Evolutionary conservation across 2,888 invertebrate species (phyloP).

Genomic region (Germaria angustata): DNA sequence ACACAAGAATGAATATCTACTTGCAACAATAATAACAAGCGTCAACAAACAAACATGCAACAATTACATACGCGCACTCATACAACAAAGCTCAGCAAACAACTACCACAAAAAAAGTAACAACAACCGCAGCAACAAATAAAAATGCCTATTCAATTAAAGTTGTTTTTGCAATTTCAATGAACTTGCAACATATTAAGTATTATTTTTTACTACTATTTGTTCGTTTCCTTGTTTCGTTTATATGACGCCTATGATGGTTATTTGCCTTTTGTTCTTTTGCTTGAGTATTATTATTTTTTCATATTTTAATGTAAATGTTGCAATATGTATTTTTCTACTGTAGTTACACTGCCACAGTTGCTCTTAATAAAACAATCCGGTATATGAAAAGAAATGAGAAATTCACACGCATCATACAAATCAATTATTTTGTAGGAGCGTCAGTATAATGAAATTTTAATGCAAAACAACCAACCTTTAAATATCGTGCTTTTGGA

Average conservation of each 20-base stretch:
- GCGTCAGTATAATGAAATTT: constrained; percentile 62
- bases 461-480: constrained; percentile 39
- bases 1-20: constrained; percentile 33
- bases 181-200: constrained; percentile 61
- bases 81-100: not conserved
- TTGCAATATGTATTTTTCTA: not conserved
- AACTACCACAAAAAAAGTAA: not conserved
- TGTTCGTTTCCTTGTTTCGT: not conserved
- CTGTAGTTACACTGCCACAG: not conserved
- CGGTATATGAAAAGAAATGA: constrained; percentile 34
- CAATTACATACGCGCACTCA: not conserved
- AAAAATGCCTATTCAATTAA: constrained; percentile 30
- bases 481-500: constrained; percentile 11
- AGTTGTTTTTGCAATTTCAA: constrained; percentile 40
- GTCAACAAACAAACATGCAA: constrained; percentile 29
- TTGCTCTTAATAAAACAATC: not conserved
- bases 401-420: constrained; percentile 67
- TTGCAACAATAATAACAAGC: constrained; percentile 35
- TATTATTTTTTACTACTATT: not conserved
- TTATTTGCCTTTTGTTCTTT: constrained; percentile 36
- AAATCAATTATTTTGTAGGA: constrained; percentile 65
- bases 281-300: constrained; percentile 1
- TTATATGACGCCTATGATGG: constrained; percentile 32
- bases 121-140: constrained; percentile 7
- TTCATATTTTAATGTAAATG: constrained; percentile 12